Evolutionary conservation across 1,140 invertebrate genomes (phyloP).

Genomic region (Littorina saxatilis): DNA sequence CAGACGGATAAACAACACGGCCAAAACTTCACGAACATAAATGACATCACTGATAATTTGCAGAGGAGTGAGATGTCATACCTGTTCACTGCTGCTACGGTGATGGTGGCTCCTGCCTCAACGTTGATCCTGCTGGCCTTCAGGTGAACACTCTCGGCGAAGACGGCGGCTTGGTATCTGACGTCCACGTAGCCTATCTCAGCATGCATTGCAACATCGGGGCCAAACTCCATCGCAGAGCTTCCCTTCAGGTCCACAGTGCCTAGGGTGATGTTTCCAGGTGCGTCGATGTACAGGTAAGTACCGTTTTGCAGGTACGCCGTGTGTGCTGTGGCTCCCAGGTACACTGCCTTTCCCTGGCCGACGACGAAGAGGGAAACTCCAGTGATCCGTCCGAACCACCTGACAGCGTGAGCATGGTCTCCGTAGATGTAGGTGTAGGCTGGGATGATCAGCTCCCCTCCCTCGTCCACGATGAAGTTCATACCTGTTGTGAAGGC

Average conservation of each 20-base stretch:
- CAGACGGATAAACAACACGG: too few relatives aligned
- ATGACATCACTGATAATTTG: too few relatives aligned
- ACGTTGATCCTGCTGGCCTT: slow-evolving; percentile 56
- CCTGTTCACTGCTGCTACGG: slow-evolving; percentile 56
- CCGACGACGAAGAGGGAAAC: slow-evolving; percentile 55
- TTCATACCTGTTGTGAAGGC: slow-evolving; percentile 64
- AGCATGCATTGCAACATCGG: slow-evolving; percentile 54
- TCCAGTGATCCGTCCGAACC: slow-evolving; percentile 57
- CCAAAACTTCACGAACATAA: too few relatives aligned
- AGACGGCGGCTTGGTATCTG: slow-evolving; percentile 58
- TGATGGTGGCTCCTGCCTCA: slow-evolving; percentile 61
- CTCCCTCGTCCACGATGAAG: slow-evolving; percentile 60
- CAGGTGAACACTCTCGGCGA: slow-evolving; percentile 60
- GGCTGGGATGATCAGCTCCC: slow-evolving; percentile 59
- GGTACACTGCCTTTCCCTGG: slow-evolving; percentile 54
- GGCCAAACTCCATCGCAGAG: slow-evolving; percentile 54
- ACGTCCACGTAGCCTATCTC: slow-evolving; percentile 56
- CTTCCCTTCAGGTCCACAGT: slow-evolving; percentile 59
- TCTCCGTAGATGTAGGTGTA: slow-evolving; percentile 60
- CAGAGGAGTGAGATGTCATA: too few relatives aligned
- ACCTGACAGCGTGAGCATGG: slow-evolving; percentile 52
- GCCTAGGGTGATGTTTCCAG: slow-evolving; percentile 57
- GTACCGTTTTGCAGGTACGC: slow-evolving; percentile 51
- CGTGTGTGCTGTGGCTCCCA: slow-evolving; percentile 58
- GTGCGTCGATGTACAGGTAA: slow-evolving; percentile 48